These are phyloP conservation scores for Dryoscopus gambensis DNA, from an alignment of 2,113 vertebrate genomes.

Conservation along the genomic window DNA sequence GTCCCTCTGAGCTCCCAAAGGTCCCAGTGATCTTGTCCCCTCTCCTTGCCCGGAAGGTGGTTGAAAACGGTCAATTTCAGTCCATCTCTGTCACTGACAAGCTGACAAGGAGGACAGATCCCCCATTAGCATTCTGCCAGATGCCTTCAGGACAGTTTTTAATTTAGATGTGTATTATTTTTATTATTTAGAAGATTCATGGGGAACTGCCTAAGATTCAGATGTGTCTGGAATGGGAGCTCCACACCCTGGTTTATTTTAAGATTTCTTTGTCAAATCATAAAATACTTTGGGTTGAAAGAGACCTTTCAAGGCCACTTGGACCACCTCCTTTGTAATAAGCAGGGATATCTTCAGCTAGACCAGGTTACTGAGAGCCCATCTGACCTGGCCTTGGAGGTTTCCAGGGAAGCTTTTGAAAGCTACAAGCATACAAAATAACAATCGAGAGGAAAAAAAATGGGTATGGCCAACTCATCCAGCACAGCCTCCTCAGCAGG, in stretches of 20 bases:
- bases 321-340: background rate
- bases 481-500: background rate
- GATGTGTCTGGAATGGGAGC: background rate
- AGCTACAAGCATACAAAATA: background rate
- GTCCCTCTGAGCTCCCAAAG: background rate
- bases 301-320: background rate
- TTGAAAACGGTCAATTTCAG: background rate
- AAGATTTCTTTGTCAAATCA: background rate
- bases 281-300: background rate
- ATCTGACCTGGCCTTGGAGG: background rate
- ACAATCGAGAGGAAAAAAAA: background rate
- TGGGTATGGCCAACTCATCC: background rate
- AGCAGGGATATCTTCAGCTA: background rate
- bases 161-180: background rate
- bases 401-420: background rate
- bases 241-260: background rate
- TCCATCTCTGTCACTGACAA: background rate
- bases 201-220: background rate
- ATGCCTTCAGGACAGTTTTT: background rate
- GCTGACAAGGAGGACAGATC: background rate
- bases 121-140: background rate
- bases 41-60: background rate
- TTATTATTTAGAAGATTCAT: background rate
- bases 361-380: background rate
- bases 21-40: background rate